Evolutionary conservation across 2,113 vertebrate genomes (phyloP), one percentile per base, ranked within the genome.

Genomic region (Lepisosteus osseus): DNA sequence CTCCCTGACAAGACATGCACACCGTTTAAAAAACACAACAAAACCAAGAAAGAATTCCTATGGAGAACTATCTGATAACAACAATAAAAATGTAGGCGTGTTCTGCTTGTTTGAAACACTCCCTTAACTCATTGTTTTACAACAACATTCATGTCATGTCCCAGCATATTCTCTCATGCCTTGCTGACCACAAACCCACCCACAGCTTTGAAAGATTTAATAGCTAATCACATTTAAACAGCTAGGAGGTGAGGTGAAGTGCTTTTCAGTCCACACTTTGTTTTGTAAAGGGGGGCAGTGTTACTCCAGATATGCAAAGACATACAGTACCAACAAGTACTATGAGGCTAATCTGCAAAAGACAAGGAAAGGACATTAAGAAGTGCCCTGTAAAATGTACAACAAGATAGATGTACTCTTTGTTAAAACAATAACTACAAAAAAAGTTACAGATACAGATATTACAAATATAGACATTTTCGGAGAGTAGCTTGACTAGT

Each of bases 231-330:
- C 12, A 15, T 56, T 67, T 65, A 62, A 79, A 44, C 70, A 75
- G 72, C 47, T 72, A 29, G 29, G 29, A 29, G 29, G 29, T 29
- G 29, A 54, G 69, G 15, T 40, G 51, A 77, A 72, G 51, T 43
- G 61, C 72, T 78, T 76, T 59, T 42, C 77, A 70, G 70, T 80
- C 79, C 72, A 41, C 67, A 72, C 73, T 86, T 83, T 51, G 47
- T 76, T 74, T 87, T 78, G 87, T 87, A 85, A n/a, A 86, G 90
- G 88, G 80, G 80, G 82, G 79, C 81, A 88, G 81, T 87, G 74
- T 87, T 85, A 86, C 73, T 87, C 82, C 83, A 85, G 14, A 4
- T 13, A 59, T 51, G 2, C 47, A 51, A 51, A 9, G 5, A 51
- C 47, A 51, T 9, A 17, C 15, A 17, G 15, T 17, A 51, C 47